These are phyloP conservation scores for Trogon melanurus DNA, from an alignment of 2,113 vertebrate species.

Conservation along the genomic window DNA sequence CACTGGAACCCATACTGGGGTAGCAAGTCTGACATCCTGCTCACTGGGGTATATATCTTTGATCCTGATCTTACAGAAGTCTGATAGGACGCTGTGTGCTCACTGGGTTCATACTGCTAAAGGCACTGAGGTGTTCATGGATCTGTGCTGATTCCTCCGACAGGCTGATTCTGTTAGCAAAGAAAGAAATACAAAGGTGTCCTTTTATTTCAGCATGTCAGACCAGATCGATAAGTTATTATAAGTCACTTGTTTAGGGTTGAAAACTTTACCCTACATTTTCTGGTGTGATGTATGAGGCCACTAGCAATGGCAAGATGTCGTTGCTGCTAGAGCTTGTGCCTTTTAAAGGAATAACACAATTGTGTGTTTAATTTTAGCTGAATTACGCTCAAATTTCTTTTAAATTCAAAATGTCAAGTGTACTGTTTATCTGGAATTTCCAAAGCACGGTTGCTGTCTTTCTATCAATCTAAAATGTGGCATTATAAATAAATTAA, in stretches of 20 bases:
- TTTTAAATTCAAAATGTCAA: constrained; percentile 34
- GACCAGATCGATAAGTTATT: neutral
- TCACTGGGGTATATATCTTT: neutral
- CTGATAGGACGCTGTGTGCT: neutral
- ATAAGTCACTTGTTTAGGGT: neutral
- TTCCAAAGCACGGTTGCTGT: neutral
- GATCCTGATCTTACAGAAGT: neutral
- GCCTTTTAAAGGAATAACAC: neutral
- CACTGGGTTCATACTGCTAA: neutral
- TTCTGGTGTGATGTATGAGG: neutral
- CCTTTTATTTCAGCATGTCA: neutral
- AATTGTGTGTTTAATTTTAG: constrained; percentile 4
- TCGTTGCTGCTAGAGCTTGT: neutral
- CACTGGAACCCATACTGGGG: neutral
- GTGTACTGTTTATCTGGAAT: neutral
- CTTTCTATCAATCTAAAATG: neutral
- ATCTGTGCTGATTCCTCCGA: neutral
- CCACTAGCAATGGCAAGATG: neutral
- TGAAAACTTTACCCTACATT: neutral
- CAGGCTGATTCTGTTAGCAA: neutral
- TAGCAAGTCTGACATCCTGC: neutral
- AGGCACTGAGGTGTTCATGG: neutral
- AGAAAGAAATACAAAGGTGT: neutral
- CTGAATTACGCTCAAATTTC: neutral
- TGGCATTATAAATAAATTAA: neutral